A percentile compares a stretch with the other conserved stretches of the same genome.
Conservation (phyloP, 2,113 vertebrate species). For the Paraplagusia blochii region DNA sequence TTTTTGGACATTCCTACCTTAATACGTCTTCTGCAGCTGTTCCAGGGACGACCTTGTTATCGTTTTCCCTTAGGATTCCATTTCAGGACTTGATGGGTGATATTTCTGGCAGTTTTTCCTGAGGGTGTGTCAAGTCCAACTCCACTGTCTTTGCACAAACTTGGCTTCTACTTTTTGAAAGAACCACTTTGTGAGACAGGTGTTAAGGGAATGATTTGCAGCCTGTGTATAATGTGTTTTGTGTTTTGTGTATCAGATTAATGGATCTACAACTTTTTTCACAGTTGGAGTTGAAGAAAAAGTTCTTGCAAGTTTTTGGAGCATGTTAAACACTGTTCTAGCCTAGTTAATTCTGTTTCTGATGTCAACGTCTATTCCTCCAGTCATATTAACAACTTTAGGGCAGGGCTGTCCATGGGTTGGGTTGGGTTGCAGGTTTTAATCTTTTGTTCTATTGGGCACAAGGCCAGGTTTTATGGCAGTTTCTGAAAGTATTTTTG, state of each 20-base stretch:
- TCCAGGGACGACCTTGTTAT: not conserved
- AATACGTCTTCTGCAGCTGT: not conserved
- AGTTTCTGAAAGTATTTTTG: no score
- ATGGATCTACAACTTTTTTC: no score
- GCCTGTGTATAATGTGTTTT: no score
- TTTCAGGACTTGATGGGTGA: not conserved
- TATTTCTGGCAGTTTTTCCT: not conserved
- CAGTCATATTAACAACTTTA: not conserved
- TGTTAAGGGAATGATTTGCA: no score
- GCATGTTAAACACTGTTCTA: not conserved
- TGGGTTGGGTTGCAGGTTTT: no score
- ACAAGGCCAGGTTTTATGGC: no score
- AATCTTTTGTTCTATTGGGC: no score
- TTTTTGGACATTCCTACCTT: not conserved
- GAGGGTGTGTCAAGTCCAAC: not conserved
- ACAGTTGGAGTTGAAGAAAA: no score
- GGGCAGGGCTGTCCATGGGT: not conserved
- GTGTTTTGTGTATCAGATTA: no score
- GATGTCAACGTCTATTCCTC: not conserved
- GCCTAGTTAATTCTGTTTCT: not conserved
- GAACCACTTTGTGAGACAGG: not conserved
- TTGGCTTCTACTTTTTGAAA: not conserved
- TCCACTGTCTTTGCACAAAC: not conserved
- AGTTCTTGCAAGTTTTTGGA: no score
- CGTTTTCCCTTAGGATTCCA: not conserved